Evolutionary conservation across 2,888 invertebrate genomes (phyloP), one percentile per base, ranked within the genome.

Genomic region (Oxyteleia sp.): DNA sequence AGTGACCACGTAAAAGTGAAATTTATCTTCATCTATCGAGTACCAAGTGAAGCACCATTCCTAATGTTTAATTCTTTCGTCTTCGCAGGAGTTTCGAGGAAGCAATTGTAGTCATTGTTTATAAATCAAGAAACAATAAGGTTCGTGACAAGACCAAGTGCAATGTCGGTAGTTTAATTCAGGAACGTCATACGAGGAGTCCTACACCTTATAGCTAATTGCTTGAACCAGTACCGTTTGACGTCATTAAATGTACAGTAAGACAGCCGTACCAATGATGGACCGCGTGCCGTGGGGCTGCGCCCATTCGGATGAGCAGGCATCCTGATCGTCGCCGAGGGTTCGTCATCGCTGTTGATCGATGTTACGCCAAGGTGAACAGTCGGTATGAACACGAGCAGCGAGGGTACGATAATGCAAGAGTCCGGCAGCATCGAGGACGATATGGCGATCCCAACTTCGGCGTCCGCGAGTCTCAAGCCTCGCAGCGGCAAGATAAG

Each of bases 401-500:
- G 86, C 82, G 88, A 87, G 85, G 88, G 87, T 64, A 87, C 88
- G 72, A 88, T 91, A 84, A 87, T 88, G 72, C 88, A 88, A 74
- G 87, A 88, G 74, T 84, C 85, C 71, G 88, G 87, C 29, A 89
- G 69, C 85, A 88, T 82, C 76, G 87, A 86, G 84, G 88, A 84
- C 81, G 84, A 86, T 76, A 85, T 84, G 83, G 79, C 82, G 41
- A 69, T 81, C 26, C 83, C 86, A 49, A 84, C 92, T 41, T 91
- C 92, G 53, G 91, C 92, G 13, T 90, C 92, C 41, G 91, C 93
- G 43, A 91, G 91, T 68, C 83, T 93, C 49, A 93, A 93, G 75
- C 92, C 93, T 15, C 89, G 90, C 23, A 92, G 91, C 79, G 93
- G 95, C 87, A 95, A 96, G 88, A 96, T 96, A 90, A 96, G 96